A percentile compares a stretch with the other conserved stretches of the same genome.
phyloP scores from a whole-genome alignment of 2,888 invertebrate species.

The Drosophila cracens region DNA sequence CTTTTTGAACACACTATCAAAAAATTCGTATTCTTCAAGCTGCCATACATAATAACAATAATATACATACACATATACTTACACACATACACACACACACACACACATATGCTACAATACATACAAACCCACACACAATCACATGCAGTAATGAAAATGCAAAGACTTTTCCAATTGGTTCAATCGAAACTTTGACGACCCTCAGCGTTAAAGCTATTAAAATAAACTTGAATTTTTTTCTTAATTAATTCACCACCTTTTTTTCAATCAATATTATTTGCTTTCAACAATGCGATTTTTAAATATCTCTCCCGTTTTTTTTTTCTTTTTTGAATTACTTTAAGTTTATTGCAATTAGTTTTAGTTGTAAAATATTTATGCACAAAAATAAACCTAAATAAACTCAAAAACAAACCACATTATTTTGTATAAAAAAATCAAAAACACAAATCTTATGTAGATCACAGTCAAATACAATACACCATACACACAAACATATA shows the following conservation, averaged over 20 bases:
- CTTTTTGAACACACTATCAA: slow-evolving; percentile 34
- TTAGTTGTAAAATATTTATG: slow-evolving; percentile 79
- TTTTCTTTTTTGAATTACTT: slow-evolving; percentile 45
- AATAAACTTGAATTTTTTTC: slow-evolving; percentile 10
- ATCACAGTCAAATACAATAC: slow-evolving; percentile 24
- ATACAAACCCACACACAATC: slow-evolving; percentile 36
- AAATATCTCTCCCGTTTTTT: slow-evolving; percentile 4
- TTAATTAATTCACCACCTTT: slow-evolving; percentile 12
- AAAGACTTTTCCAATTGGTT: slow-evolving; percentile 63
- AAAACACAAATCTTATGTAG: slow-evolving; percentile 19
- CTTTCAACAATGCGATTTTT: slow-evolving; percentile 52
- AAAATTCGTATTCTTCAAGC: slow-evolving; percentile 72
- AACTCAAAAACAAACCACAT: slow-evolving; percentile 56
- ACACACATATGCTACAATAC: slow-evolving; percentile 14
- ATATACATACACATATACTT: slow-evolving; percentile 26
- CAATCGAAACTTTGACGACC: slow-evolving; percentile 43
- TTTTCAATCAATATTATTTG: slow-evolving; percentile 17
- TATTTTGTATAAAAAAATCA: slow-evolving; percentile 41
- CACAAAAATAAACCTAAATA: slow-evolving; percentile 74
- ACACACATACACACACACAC: slow-evolving; percentile 19
- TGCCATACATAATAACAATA: slow-evolving; percentile 66
- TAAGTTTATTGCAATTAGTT: slow-evolving; percentile 70
- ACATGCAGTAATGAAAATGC: slow-evolving; percentile 55
- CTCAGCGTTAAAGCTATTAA: slow-evolving; percentile 5
- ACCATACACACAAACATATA: not conserved